Evolutionary conservation across 2,888 invertebrate genomes (phyloP).

Genomic region (Volucella zonaria): DNA sequence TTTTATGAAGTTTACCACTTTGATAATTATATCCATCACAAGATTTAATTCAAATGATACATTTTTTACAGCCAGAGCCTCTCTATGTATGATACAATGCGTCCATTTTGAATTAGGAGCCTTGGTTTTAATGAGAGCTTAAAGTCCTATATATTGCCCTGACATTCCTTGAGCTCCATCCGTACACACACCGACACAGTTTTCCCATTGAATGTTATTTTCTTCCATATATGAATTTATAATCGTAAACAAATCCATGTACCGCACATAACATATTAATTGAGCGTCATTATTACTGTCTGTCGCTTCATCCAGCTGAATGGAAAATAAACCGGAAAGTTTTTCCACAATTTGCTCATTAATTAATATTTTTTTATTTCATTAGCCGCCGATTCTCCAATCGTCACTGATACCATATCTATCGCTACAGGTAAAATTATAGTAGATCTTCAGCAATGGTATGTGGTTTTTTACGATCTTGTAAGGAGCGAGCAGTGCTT

Average conservation of each 20-base stretch:
- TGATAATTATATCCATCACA: conserved; percentile 4
- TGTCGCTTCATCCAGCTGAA: conserved; percentile 1
- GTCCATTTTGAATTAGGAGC: neutral
- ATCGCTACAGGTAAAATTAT: neutral
- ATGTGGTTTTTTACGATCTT: neutral
- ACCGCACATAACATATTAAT: neutral
- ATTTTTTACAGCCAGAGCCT: neutral
- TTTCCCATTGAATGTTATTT: neutral
- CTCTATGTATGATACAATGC: neutral
- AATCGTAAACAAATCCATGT: neutral
- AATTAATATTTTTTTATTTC: neutral
- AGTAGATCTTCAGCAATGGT: neutral
- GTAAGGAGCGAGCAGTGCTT: neutral
- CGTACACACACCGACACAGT: conserved; percentile 2
- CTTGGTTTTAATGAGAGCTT: neutral
- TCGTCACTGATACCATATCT: conserved; percentile 1
- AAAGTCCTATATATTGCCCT: neutral
- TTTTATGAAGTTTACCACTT: conserved; percentile 2
- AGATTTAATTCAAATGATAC: neutral
- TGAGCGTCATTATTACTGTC: neutral
- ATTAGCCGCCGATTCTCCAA: conserved; percentile 3
- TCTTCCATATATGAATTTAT: neutral
- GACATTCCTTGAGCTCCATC: neutral
- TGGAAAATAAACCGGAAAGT: neutral
- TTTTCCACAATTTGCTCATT: conserved; percentile 1